Evolutionary conservation across 2,113 vertebrate species (phyloP), one percentile per base, ranked within the genome.

Genomic region (Proterorhinus semilunaris): DNA sequence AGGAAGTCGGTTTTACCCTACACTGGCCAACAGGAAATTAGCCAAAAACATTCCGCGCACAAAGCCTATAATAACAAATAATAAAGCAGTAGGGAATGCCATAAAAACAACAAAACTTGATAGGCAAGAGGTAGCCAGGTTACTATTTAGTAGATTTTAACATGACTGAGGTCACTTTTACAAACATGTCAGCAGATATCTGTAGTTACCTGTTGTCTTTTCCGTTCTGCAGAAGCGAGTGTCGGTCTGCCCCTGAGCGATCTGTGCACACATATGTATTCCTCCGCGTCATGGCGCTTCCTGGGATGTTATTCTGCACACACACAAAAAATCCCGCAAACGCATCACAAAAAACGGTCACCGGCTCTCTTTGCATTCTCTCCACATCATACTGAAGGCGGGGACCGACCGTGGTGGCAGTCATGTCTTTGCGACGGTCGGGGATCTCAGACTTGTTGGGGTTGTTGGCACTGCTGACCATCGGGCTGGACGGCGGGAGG

Each of bases 381-480:
- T n/a, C 13, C 4, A 6, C 45, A 6, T 62, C 9, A 15, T 10
- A 53, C 0, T 36, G 43, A 13, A 5, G n/a, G n/a, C 5, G 10
- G 5, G 64, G 17, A 62, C 93, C 93, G 80, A 97, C 96, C 4
- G 95, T 95, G 71, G 94, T 94, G 73, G 94, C 93, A 0, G 91
- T 90, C 76, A 94, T 94, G 80, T 96, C 96, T 89, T 96, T 96
- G 87, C 95, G 93, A 58, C 95, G 93, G 72, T 98, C 96, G 0
- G 96, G 96, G 84, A 96, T 98, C 89, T 98, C 96, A 0, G 95
- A 92, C 83, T 98, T 96, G 90, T 98, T 98, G 74, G 96, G 96
- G 87, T 98, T 98, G 92, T 96, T 95, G 83, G 96, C 96, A 1
- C 94, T 96, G 93, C 96, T 96, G 85, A 96, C 96, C 96, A 98